Base-by-base conservation (phyloP, 1,140 invertebrate species). In the Oncopeltus fasciatus region DNA sequence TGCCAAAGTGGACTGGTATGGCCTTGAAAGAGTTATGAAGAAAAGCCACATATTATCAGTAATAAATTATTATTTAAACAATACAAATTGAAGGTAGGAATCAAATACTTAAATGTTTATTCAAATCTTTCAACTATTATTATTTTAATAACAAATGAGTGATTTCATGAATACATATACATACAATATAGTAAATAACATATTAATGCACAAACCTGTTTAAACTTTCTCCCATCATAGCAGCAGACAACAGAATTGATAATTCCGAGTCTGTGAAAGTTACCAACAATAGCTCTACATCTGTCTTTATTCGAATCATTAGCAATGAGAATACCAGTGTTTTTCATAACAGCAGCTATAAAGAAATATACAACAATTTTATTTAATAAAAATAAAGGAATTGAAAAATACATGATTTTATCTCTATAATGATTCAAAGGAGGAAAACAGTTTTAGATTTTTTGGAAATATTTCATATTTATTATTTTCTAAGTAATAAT, bases 301-400 rank as follows among this genome's bases (percentile, higher is more conserved):
- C 97, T 80, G 47, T 95, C 90, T 68, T 82, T 84, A 73, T 95
- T 97, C 0, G 85, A 79, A 77, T 99, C 97, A 77, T 99, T 99
- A 3, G 93, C 89, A 75, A 98, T 95, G 11, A 99, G 70, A n/a
- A 88, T 81, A 0, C 97, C 97, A 0, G 95, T 98, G 74, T 99
- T 99, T 75, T 95, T 95, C 96, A 99, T 99, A 12, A 99, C 76
- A 0, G 95, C 87, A 62, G 93, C 90, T 80, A 72, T 63, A 75
- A 74, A n/a, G n/a, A 56, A 44, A 56, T 56, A 3, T 5, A 56
- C 3, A 56, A 56, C 47, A 9, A 11, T 49, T 11, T 49, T 49
- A 56, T 27, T 27, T 9, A 27, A 56, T 27, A 21, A 56, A 56
- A 56, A 12, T 9, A 1, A 56, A 56, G 1, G n/a, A n/a, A n/a